phyloP scores from a whole-genome alignment of 2,797 vertebrate species.

The Micrastur ruficollis region DNA sequence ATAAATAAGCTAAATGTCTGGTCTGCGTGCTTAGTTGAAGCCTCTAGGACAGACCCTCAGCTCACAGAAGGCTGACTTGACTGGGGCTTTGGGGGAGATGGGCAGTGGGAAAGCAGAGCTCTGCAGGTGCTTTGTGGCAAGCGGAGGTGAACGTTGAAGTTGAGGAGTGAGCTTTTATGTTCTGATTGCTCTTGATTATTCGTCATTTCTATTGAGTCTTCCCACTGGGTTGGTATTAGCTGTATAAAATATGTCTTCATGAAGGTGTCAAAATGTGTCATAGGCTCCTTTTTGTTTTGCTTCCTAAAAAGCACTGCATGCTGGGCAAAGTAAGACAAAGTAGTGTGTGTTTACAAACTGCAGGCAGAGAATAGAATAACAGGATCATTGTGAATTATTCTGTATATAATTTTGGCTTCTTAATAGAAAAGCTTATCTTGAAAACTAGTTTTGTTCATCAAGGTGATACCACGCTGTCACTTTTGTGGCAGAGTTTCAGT shows the following conservation, averaged over 20 bases:
- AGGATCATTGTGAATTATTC: neutral
- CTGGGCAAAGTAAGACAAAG: neutral
- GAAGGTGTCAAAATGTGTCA: neutral
- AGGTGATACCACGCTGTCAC: fast-evolving
- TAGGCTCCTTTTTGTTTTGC: neutral
- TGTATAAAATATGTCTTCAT: neutral
- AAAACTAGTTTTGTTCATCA: neutral
- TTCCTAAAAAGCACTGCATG: neutral
- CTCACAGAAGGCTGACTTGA: neutral
- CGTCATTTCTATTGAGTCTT: neutral
- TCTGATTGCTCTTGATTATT: neutral
- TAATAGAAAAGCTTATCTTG: neutral
- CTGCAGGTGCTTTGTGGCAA: neutral
- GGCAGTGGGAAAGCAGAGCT: neutral
- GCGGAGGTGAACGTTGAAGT: neutral
- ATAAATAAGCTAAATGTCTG: neutral
- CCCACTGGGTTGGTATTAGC: neutral
- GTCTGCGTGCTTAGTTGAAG: neutral
- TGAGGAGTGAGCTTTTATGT: neutral
- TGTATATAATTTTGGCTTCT: neutral
- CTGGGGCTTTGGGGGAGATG: neutral
- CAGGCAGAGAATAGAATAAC: neutral
- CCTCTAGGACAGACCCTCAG: neutral
- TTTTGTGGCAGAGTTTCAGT: neutral
- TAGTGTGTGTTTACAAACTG: neutral